Percentiles rank a stretch among this genome's conserved stretches.
Evolutionary conservation across 2,888 invertebrate genomes (phyloP).

Genomic region (Caenorhabditis sulstoni): DNA sequence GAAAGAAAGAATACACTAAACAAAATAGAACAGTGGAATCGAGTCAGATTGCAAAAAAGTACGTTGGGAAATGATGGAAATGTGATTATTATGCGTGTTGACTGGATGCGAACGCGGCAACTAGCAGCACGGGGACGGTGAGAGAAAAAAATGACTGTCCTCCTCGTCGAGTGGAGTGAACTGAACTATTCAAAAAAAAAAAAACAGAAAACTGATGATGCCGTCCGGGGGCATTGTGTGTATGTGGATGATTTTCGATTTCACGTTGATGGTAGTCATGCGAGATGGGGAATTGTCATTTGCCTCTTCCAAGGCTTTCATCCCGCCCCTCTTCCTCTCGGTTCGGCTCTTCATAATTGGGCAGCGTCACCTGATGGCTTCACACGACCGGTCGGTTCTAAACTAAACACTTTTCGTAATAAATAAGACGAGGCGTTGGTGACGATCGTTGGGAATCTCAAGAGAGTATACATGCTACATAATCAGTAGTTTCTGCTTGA

Average conservation of each 20-base stretch:
- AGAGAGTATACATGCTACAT: slow-evolving; percentile 9
- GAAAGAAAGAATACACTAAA: not conserved
- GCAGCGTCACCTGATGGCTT: slow-evolving; percentile 30
- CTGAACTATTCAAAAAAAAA: slow-evolving; percentile 43
- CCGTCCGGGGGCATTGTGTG: slow-evolving; percentile 20
- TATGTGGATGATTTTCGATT: slow-evolving; percentile 30
- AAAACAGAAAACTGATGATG: slow-evolving; percentile 25
- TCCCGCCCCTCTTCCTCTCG: not conserved
- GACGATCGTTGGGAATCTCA: not conserved
- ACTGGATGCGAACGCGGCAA: slow-evolving; percentile 6
- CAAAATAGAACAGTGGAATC: not conserved
- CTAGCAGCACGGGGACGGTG: not conserved
- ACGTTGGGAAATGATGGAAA: slow-evolving; percentile 12
- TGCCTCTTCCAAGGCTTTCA: not conserved
- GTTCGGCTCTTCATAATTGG: slow-evolving; percentile 6
- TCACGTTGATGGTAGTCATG: slow-evolving; percentile 26
- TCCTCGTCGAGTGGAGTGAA: no score
- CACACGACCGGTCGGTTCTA: not conserved
- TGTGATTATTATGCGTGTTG: slow-evolving; percentile 51
- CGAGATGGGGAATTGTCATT: slow-evolving; percentile 2
- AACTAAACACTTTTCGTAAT: slow-evolving; percentile 1
- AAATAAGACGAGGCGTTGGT: not conserved
- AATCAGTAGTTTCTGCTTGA: not conserved
- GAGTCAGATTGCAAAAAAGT: slow-evolving; percentile 5
- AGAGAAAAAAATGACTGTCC: slow-evolving; percentile 2